Evolutionary conservation across 2,797 vertebrate genomes (phyloP).

Genomic region (Prunella strophiata): DNA sequence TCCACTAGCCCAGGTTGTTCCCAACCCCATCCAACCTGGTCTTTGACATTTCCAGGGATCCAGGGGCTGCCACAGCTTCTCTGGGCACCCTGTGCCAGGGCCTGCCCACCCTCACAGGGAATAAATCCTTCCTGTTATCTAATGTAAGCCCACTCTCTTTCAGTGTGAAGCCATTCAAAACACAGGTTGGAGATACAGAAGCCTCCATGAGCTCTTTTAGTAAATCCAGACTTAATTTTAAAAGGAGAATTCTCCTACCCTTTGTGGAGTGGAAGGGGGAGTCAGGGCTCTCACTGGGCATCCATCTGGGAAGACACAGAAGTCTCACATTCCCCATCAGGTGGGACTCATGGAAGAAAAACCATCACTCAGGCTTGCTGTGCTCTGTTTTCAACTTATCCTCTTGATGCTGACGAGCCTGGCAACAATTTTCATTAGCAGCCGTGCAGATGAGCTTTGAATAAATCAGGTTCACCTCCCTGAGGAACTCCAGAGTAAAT

Average conservation of each 20-base stretch:
- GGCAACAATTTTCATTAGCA: neutral
- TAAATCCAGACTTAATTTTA: neutral
- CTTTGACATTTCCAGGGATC: neutral
- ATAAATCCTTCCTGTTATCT: neutral
- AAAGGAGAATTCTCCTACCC: neutral
- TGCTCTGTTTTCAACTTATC: neutral
- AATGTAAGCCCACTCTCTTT: neutral
- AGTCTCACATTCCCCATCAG: accelerated
- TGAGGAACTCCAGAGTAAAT: neutral
- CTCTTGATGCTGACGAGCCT: neutral
- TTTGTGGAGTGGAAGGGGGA: neutral
- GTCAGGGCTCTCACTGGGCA: neutral
- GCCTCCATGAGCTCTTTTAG: neutral
- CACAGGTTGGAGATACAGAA: neutral
- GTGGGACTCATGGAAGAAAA: neutral
- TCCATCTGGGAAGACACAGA: neutral
- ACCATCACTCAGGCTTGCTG: neutral
- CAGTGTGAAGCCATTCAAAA: neutral
- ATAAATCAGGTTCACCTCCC: neutral
- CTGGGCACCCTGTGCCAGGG: neutral
- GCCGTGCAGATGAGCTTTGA: neutral
- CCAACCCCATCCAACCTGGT: accelerated
- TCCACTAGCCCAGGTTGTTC: accelerated
- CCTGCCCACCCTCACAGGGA: accelerated
- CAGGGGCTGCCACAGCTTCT: neutral